phyloP scores from a whole-genome alignment of 2,113 vertebrate genomes.

The Prunella fulvescens region DNA sequence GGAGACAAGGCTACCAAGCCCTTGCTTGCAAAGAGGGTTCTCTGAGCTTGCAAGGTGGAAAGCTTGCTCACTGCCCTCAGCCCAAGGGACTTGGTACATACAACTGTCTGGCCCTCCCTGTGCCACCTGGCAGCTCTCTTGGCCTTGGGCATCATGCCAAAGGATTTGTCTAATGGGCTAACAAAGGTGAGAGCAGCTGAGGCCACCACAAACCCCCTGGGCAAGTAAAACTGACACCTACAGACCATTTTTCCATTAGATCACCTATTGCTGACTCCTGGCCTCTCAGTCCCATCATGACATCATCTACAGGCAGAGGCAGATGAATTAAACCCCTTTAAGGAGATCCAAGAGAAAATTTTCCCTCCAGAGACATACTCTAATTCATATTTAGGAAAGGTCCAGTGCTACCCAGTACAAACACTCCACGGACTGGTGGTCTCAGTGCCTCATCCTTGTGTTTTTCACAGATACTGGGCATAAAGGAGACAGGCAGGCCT shows the following conservation, averaged over 20 bases:
- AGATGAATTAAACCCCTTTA: neutral
- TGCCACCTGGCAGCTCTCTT: neutral
- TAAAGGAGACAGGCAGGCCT: neutral
- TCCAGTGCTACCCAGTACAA: neutral
- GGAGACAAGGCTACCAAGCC: neutral
- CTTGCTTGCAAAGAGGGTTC: neutral
- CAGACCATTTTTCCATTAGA: neutral
- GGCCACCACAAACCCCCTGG: neutral
- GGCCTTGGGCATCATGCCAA: neutral
- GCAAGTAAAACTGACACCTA: neutral
- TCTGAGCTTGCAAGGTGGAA: neutral
- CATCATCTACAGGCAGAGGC: neutral
- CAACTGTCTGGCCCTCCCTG: neutral
- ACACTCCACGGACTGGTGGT: rapidly evolving
- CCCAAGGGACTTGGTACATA: neutral
- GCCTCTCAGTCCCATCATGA: neutral
- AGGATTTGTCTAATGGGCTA: neutral
- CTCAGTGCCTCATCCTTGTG: neutral
- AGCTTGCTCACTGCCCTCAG: neutral
- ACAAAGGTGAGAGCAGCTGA: neutral
- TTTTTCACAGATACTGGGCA: neutral
- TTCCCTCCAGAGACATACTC: neutral
- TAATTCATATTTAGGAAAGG: neutral
- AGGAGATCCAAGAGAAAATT: neutral
- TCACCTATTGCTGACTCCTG: neutral